phyloP scores from a whole-genome alignment of 2,797 vertebrate species.

The Hydrolagus colliei region DNA sequence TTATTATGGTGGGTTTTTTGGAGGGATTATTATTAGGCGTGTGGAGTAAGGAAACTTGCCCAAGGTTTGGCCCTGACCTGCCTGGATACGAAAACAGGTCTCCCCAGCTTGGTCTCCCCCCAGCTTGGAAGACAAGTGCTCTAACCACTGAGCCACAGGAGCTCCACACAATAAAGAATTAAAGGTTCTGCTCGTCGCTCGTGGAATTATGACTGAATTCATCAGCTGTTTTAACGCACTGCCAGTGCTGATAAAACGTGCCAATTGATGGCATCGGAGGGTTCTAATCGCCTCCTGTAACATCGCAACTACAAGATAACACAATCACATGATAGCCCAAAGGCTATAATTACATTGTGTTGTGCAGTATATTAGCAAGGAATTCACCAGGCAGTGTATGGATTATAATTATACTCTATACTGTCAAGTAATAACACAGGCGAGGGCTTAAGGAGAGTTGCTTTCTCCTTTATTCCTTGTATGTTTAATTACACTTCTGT shows the following conservation, averaged over 20 bases:
- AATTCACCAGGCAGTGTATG: conserved; percentile 26
- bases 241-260: background rate
- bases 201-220: background rate
- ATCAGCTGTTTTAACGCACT: background rate
- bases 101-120: too few species aligned
- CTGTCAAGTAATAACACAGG: conserved; percentile 21
- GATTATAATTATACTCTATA: conserved; percentile 5
- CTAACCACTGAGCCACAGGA: too few species aligned
- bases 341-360: conserved; percentile 16
- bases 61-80: too few species aligned
- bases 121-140: too few species aligned
- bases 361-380: background rate
- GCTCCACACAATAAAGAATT: too few species aligned
- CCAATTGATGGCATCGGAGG: background rate
- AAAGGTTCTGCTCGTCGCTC: background rate
- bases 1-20: too few species aligned
- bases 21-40: too few species aligned
- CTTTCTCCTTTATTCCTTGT: background rate
- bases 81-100: too few species aligned
- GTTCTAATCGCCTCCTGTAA: conserved; percentile 15
- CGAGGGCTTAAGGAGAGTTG: background rate
- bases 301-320: background rate
- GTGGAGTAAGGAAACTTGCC: too few species aligned
- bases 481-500: conserved; percentile 16
- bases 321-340: background rate